Percentiles rank a stretch among this genome's conserved stretches.
These are phyloP conservation scores for Xanthostigma xanthostigma DNA, from an alignment of 2,888 invertebrate species.

Conservation along the genomic window DNA sequence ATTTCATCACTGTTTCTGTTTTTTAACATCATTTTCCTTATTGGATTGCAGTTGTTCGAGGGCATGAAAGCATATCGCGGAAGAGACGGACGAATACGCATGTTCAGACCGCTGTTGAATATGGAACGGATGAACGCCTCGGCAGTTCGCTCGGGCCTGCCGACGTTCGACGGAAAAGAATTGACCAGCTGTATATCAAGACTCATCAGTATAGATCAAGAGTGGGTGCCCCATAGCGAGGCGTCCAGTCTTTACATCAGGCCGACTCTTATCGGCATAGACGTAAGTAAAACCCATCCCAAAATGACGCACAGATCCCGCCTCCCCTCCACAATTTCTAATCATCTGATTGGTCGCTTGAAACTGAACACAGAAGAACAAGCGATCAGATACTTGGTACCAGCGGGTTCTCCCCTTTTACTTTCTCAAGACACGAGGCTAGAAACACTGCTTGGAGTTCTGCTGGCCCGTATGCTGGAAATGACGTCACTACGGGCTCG, in stretches of 20 bases:
- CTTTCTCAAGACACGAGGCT: too few relatives aligned
- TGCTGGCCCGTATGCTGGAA: too few relatives aligned
- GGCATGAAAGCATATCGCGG: slow-evolving; percentile 96
- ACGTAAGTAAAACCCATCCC: slow-evolving; percentile 47
- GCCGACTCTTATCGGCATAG: slow-evolving; percentile 92
- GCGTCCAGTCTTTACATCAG: slow-evolving; percentile 87
- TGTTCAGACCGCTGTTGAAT: slow-evolving; percentile 92
- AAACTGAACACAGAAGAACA: too few relatives aligned
- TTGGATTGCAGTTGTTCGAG: slow-evolving; percentile 71
- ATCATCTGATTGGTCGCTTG: too few relatives aligned
- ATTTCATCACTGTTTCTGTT: too few relatives aligned
- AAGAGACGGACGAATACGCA: slow-evolving; percentile 75
- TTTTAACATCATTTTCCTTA: too few relatives aligned
- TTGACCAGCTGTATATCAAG: slow-evolving; percentile 71
- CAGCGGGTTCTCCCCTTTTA: too few relatives aligned
- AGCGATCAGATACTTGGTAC: too few relatives aligned
- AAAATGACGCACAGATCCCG: too few relatives aligned
- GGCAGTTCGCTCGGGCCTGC: slow-evolving; percentile 71
- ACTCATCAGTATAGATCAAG: slow-evolving; percentile 81
- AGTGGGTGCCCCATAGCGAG: slow-evolving; percentile 92
- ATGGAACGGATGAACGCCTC: slow-evolving; percentile 85
- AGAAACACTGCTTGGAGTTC: too few relatives aligned
- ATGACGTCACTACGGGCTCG: too few relatives aligned
- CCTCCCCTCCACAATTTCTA: too few relatives aligned
- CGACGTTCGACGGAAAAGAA: slow-evolving; percentile 77